Base-by-base conservation (phyloP, 2,797 vertebrate genomes). In the Hippoglossus hippoglossus region DNA sequence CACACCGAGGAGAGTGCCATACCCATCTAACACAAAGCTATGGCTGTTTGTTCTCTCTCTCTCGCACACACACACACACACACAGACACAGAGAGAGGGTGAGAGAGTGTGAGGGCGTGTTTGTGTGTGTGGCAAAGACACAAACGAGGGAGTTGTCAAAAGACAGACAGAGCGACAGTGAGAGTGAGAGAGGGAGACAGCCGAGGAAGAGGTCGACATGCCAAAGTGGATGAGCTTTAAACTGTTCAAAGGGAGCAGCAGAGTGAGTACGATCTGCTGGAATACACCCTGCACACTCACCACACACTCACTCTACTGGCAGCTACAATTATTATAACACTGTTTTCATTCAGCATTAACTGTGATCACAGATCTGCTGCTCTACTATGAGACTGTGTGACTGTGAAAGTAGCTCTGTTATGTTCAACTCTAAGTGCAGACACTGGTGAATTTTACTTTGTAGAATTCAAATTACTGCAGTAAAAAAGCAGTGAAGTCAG, bases 191-290 rank as follows among this genome's bases (percentile, higher is more conserved):
- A 61, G 19, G 44, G 54, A 68, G 75, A 68, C 39, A 19, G 84
- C 67, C 31, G 56, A 82, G 56, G 54, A 80, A 36, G 67, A 87
- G 63, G 71, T 53, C 89, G 61, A 84, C 87, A 95, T 97, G 94
- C 93, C 94, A 72, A 96, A 95, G 93, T 95, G 95, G 94, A 95
- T 95, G 91, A 93, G 70, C 89, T 95, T 94, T 89, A 93, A 93
- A 85, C 90, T 94, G 76, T 93, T 93, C 85, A 95, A 95, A 89
- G 89, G 93, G 91, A 95, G 81, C 90, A 93, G 93, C 85, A 92
- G 86, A 83, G 94, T 95, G 87, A 95, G 95, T 95, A 87, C 49
- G 15, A 52, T 39, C 41, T 3, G 21, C 70, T 16, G 12, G 5
- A 13, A 46, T 5, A 46, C 44, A 46, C 44, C 19, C 44, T 34